Evolutionary conservation across 2,797 vertebrate genomes (phyloP).

Genomic region (Macropus fuliginosus): DNA sequence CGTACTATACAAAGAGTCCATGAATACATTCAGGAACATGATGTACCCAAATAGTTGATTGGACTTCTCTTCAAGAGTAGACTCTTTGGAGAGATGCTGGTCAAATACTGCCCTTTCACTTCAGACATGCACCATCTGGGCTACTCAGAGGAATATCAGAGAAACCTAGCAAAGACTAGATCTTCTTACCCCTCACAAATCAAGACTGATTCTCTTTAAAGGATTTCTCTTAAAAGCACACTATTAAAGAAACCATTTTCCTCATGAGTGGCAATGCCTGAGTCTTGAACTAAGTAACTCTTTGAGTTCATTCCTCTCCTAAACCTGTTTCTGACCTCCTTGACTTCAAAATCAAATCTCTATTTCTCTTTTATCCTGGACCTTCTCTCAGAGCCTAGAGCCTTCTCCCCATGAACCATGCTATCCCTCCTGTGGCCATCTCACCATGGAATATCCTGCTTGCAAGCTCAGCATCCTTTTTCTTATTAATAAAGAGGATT

Average conservation of each 20-base stretch:
- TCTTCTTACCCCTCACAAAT: not conserved
- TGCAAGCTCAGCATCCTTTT: not conserved
- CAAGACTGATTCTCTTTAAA: not conserved
- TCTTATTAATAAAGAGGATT: not conserved
- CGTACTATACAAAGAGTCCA: not conserved
- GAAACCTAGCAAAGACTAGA: not conserved
- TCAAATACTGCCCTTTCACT: not conserved
- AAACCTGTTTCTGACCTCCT: not conserved
- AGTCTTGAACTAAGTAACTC: not conserved
- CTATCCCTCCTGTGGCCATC: not conserved
- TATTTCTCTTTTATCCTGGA: not conserved
- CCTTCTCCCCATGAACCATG: not conserved
- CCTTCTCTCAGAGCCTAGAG: not conserved
- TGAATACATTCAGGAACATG: not conserved
- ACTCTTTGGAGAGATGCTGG: not conserved
- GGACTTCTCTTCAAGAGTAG: not conserved
- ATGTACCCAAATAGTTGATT: not conserved
- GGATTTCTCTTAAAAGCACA: not conserved
- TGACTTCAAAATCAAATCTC: not conserved
- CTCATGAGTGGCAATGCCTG: not conserved
- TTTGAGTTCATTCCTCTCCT: not conserved
- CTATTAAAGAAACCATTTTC: not conserved
- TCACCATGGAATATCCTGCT: not conserved
- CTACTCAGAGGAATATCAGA: not conserved
- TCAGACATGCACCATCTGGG: not conserved